These are phyloP conservation scores for Gnathonemus echidnorhynchus DNA, from an alignment of 2,113 vertebrate species.

Conservation along the genomic window DNA sequence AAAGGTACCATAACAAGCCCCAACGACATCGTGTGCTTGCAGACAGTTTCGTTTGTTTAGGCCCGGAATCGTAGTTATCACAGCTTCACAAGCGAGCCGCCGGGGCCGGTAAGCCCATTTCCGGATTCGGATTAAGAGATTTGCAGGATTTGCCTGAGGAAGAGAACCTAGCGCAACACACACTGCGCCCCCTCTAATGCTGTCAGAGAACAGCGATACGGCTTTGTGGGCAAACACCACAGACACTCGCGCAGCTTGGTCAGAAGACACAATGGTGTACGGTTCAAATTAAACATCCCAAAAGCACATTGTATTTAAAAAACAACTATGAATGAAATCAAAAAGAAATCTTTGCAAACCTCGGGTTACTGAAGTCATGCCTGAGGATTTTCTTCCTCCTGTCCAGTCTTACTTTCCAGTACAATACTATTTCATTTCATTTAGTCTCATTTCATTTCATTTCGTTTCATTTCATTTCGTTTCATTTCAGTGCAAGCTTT, in stretches of 20 bases:
- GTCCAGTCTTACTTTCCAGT: neutral
- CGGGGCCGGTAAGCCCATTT: neutral
- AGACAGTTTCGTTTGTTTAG: neutral
- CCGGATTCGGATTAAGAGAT: neutral
- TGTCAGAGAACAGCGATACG: neutral
- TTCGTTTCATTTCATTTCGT: neutral
- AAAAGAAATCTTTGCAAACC: neutral
- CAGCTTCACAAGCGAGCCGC: neutral
- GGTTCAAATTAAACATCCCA: neutral
- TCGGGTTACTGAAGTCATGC: neutral
- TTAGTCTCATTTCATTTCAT: neutral
- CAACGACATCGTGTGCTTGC: neutral
- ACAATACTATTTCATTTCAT: neutral
- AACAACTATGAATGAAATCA: neutral
- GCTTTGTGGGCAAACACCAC: neutral
- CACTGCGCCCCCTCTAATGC: neutral
- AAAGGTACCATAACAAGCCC: neutral
- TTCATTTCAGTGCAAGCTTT: neutral
- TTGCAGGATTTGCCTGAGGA: neutral
- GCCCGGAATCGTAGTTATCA: neutral
- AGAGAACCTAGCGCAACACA: neutral
- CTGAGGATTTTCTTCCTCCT: neutral
- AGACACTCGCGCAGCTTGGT: neutral
- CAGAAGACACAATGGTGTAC: neutral
- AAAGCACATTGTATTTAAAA: neutral